Base-by-base conservation (phyloP, 2,797 vertebrate genomes). In the Darevskia mixta region DNA sequence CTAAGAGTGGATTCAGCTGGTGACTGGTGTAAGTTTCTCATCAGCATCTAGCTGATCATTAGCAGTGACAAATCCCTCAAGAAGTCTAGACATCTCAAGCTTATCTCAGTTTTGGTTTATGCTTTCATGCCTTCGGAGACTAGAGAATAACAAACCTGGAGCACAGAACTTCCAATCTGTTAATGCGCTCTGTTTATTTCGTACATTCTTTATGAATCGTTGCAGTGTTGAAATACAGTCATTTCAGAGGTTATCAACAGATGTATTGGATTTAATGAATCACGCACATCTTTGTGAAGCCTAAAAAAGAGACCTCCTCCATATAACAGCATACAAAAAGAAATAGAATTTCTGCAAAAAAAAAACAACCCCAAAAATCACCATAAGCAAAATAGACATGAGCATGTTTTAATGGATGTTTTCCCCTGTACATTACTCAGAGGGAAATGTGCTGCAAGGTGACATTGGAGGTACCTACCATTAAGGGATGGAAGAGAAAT, bases 171-270 rank as follows among this genome's bases (percentile, higher is more conserved):
- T 85, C 84, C 87, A 82, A 89, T 87, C 85, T 82, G 87, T 90
- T 86, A 76, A 64, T 79, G 88, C 58, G 83, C 45, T 13, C 45
- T 0, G 0, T 88, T 92, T 94, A 80, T 90, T 95, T 90, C 0
- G 1, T 86, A 83, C 2, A 27, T 93, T 55, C n/a, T 67, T 66
- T 90, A 71, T 82, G 78, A 92, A 88, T 85, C 17, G 85, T 61
- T 78, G 87, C 79, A 75, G 45, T 92, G 90, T 82, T 88, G 88
- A 88, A 92, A 90, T 58, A 91, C 77, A 83, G 13, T 88, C 82
- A 95, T 94, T 93, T 93, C 88, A 93, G 88, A 84, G 92, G 90
- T 91, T 92, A 93, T 92, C 91, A 95, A 83, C 89, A 93, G 88
- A 88, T 91, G 92, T 93, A 89, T 91, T 29, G 85, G 87, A 94